phyloP scores from a whole-genome alignment of 1,140 invertebrate genomes.

The Lepidostoma basale region DNA sequence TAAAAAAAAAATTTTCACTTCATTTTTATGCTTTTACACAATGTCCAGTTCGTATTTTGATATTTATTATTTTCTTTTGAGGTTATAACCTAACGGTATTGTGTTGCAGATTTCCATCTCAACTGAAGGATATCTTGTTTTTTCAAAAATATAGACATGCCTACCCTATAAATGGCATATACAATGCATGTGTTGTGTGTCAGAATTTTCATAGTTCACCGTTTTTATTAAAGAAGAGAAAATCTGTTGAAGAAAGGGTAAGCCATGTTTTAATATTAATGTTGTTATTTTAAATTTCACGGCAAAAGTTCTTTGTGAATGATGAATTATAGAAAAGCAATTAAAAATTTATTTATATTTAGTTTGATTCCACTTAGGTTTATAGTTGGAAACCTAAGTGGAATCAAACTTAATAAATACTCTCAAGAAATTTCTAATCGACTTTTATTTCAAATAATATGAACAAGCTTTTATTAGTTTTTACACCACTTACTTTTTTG shows the following conservation, averaged over 20 bases:
- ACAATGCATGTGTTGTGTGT: background rate
- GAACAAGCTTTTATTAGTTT: too few relatives aligned
- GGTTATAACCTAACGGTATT: background rate
- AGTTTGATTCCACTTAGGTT: background rate
- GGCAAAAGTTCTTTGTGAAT: background rate
- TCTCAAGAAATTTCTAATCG: background rate
- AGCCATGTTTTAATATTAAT: background rate
- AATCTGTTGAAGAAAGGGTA: slow-evolving; percentile 39
- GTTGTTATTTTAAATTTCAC: too few relatives aligned
- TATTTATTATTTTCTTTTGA: background rate
- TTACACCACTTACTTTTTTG: background rate
- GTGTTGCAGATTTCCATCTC: background rate
- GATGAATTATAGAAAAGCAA: background rate
- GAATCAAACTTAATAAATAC: background rate
- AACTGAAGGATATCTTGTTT: background rate
- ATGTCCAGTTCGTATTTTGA: background rate
- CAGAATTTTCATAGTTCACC: slow-evolving; percentile 24
- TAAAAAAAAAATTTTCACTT: background rate
- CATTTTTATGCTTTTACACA: background rate
- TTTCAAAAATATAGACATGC: slow-evolving; percentile 4
- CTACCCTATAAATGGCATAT: background rate
- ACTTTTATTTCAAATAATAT: background rate
- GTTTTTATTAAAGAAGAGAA: slow-evolving; percentile 30
- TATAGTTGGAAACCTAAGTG: background rate
- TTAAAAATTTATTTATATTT: background rate